Evolutionary conservation across 2,888 invertebrate species (phyloP).

Genomic region (Liposcelis brunnea): DNA sequence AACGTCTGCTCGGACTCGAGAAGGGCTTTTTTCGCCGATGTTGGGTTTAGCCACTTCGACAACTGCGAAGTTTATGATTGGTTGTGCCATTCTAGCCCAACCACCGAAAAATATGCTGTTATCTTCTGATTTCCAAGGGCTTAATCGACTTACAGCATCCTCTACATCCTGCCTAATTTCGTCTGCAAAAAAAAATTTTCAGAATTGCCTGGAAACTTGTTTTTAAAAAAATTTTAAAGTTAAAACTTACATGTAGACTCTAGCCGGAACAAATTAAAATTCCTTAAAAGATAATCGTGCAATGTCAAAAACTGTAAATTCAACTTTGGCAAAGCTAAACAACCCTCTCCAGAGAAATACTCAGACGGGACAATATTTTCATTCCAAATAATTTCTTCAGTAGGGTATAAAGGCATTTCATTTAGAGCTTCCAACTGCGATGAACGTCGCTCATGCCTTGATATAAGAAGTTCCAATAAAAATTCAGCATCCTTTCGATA

Average conservation of each 20-base stretch:
- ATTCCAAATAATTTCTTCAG: conserved; percentile 97
- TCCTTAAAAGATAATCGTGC: conserved; percentile 92
- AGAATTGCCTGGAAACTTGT: conserved; percentile 1
- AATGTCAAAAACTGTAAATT: conserved; percentile 96
- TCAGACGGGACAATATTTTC: conserved; percentile 97
- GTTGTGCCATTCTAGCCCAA: conserved; percentile 98
- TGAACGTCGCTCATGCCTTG: conserved; percentile 69
- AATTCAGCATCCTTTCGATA: conserved; percentile 65
- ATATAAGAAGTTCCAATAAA: conserved; percentile 72
- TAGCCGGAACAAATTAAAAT: conserved; percentile 91
- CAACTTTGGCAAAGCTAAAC: conserved; percentile 88
- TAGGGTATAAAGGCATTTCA: conserved; percentile 96
- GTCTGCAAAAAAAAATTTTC: conserved; percentile 39
- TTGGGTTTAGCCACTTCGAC: conserved; percentile 89
- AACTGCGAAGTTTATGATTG: conserved; percentile 79
- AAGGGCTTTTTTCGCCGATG: conserved; percentile 80
- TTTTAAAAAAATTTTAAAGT: conserved; percentile 2
- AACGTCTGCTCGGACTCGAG: conserved; percentile 88
- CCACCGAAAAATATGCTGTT: conserved; percentile 80
- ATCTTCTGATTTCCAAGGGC: conserved; percentile 89
- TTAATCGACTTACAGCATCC: conserved; percentile 84
- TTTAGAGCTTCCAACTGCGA: conserved; percentile 91
- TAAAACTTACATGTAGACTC: conserved; percentile 83
- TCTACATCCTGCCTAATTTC: conserved; percentile 98
- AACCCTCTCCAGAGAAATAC: conserved; percentile 90